Conservation (phyloP, 2,888 invertebrate genomes). For the Limnephilus auricula region DNA sequence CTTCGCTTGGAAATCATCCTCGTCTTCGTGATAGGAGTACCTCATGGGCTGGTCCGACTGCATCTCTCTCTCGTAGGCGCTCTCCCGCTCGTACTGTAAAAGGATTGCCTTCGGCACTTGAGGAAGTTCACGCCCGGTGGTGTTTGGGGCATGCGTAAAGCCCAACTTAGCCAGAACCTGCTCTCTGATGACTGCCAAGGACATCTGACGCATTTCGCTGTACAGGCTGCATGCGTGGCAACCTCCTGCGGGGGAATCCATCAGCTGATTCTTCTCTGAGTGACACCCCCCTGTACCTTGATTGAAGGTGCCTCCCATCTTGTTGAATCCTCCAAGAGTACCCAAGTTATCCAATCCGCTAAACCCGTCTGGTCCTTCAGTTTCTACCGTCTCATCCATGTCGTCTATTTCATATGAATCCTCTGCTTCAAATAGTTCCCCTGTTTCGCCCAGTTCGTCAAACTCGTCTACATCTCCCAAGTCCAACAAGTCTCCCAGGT, state of each 20-base stretch:
- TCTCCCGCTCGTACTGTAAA: conserved; percentile 68
- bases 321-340: conserved; percentile 73
- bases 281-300: not conserved
- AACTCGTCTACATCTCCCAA: not conserved
- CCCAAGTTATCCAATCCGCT: conserved; percentile 33
- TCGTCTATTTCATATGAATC: conserved; percentile 6
- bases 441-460: not conserved
- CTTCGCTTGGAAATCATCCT: conserved; percentile 83
- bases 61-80: conserved; percentile 67
- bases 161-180: conserved; percentile 82
- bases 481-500: not conserved
- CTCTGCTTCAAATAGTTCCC: not conserved
- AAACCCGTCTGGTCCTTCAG: not conserved
- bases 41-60: conserved; percentile 76
- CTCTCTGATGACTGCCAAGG: conserved; percentile 81
- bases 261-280: conserved; percentile 23
- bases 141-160: conserved; percentile 81
- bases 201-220: conserved; percentile 79
- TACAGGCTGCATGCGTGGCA: conserved; percentile 78
- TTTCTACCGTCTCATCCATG: conserved; percentile 2
- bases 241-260: conserved; percentile 69
- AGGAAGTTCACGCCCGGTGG: conserved; percentile 79
- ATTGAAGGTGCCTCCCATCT: conserved; percentile 68
- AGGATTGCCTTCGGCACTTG: conserved; percentile 77
- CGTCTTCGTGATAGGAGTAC: conserved; percentile 77